These are phyloP conservation scores for Centropus unirufus DNA, from an alignment of 2,113 vertebrate genomes.

Conservation along the genomic window DNA sequence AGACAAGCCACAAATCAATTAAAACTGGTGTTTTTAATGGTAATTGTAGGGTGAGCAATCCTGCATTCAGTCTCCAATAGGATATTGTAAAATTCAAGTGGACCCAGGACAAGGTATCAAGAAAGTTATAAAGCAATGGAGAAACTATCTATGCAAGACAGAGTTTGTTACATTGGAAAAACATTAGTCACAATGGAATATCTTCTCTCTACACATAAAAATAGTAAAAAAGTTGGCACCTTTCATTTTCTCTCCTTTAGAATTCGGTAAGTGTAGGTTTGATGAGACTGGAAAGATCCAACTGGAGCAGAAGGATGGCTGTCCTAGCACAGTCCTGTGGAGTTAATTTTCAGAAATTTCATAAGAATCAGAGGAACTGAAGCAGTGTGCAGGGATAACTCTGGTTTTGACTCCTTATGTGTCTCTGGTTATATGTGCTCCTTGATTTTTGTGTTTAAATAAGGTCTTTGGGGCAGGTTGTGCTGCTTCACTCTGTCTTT, in stretches of 20 bases:
- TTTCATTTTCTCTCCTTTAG: neutral
- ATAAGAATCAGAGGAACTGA: neutral
- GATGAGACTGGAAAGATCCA: neutral
- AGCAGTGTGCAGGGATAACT: neutral
- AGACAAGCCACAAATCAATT: neutral
- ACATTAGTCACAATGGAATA: neutral
- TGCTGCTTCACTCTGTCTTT: neutral
- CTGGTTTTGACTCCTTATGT: neutral
- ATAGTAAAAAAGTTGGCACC: neutral
- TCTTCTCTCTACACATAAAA: neutral
- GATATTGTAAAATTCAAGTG: neutral
- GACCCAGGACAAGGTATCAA: neutral
- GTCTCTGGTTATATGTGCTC: neutral
- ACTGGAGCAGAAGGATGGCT: neutral
- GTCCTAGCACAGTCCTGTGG: neutral
- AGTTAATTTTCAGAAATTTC: slow-evolving; percentile 1
- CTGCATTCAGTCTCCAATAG: neutral
- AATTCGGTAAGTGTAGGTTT: neutral
- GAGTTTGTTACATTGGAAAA: neutral
- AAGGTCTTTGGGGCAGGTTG: neutral
- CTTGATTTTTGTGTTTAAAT: neutral
- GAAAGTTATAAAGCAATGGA: neutral
- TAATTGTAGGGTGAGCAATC: neutral
- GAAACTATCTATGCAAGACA: neutral
- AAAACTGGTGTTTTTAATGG: neutral